A percentile compares a stretch with the other conserved stretches of the same genome.
Evolutionary conservation across 1,140 invertebrate genomes (phyloP).

Genomic region (Megalopta genalis): DNA sequence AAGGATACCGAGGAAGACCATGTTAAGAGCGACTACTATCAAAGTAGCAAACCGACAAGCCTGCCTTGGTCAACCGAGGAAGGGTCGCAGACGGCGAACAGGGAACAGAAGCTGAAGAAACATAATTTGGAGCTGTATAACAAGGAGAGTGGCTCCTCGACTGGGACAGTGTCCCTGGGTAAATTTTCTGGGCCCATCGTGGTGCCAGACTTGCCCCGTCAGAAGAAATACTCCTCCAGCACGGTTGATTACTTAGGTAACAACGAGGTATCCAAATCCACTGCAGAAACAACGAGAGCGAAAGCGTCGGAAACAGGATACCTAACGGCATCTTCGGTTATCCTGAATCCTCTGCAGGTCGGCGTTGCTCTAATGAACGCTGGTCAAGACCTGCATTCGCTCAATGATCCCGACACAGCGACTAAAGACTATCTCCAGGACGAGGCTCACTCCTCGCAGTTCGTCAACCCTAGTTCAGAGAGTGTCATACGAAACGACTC

Average conservation of each 20-base stretch:
- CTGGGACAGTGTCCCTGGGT: constrained; percentile 14
- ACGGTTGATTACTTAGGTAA: neutral
- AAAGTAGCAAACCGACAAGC: neutral
- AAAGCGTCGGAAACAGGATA: neutral
- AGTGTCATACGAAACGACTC: neutral
- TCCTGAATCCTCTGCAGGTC: constrained; percentile 78
- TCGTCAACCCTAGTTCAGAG: neutral
- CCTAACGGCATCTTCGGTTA: constrained; percentile 64
- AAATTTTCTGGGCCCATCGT: constrained; percentile 74
- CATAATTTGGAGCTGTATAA: neutral
- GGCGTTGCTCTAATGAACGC: constrained; percentile 75
- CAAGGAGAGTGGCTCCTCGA: neutral
- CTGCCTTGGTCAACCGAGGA: neutral
- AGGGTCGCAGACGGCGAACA: neutral
- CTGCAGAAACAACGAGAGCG: neutral
- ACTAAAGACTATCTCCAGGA: constrained; percentile 18
- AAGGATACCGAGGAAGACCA: neutral
- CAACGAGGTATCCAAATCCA: neutral
- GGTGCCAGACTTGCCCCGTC: constrained; percentile 65
- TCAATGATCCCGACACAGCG: neutral
- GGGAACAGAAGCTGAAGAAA: neutral
- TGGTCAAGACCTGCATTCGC: constrained; percentile 60
- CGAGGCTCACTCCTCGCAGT: neutral
- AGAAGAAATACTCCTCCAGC: constrained; percentile 22
- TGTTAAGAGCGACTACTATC: neutral